A percentile compares a stretch with the other conserved stretches of the same genome.
These are phyloP conservation scores for Drosophila fulvimacula DNA, from an alignment of 2,888 invertebrate genomes.

Conservation along the genomic window DNA sequence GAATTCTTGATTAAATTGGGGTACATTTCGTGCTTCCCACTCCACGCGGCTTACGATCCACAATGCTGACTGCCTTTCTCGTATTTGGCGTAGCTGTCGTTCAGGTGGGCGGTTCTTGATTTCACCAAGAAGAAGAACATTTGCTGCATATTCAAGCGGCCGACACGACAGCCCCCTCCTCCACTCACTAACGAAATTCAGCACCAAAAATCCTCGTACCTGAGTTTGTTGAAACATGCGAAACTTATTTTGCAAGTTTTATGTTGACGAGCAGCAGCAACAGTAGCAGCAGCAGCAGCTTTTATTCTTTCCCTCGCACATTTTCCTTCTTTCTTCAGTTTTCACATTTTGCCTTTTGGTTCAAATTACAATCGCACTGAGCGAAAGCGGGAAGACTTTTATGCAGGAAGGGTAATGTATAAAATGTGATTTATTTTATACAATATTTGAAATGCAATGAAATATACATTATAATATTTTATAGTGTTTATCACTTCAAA, in stretches of 20 bases:
- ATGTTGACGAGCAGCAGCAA: conserved; percentile 68
- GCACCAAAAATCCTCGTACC: conserved; percentile 55
- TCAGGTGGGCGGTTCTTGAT: conserved; percentile 59
- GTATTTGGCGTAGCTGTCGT: conserved; percentile 52
- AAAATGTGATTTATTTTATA: not conserved
- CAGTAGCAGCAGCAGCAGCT: conserved; percentile 39
- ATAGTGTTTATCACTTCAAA: not conserved
- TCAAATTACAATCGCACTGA: conserved; percentile 65
- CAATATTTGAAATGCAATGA: conserved; percentile 1
- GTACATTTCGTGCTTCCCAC: conserved; percentile 72
- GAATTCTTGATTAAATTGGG: conserved; percentile 82
- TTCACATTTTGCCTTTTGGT: conserved; percentile 66
- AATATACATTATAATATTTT: no score
- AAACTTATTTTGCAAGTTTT: conserved; percentile 82
- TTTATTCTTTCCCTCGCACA: conserved; percentile 68
- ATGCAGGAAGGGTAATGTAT: not conserved
- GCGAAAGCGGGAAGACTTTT: conserved; percentile 13
- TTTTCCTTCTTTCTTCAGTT: conserved; percentile 60
- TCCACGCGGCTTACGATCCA: conserved; percentile 50
- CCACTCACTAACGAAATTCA: conserved; percentile 22
- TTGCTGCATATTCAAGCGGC: conserved; percentile 75
- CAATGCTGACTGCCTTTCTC: conserved; percentile 46
- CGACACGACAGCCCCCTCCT: conserved; percentile 12
- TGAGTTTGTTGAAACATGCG: conserved; percentile 75
- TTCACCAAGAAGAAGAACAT: conserved; percentile 60